Conservation (phyloP, 2,113 vertebrate genomes). For the Pomatostomus ruficeps region DNA sequence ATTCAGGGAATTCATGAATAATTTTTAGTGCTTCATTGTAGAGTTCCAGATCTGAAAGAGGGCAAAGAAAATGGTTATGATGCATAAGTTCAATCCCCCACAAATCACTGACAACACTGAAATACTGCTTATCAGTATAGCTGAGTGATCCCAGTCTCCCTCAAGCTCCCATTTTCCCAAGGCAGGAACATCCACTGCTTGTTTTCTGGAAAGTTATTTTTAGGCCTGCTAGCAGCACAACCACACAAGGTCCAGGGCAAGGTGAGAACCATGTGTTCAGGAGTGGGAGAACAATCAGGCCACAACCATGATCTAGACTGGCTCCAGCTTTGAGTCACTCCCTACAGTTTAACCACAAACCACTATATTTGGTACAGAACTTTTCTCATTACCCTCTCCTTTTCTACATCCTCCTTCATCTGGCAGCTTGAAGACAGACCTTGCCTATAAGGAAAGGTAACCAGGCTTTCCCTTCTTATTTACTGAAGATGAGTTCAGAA, state of each 20-base stretch:
- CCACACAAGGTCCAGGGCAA: background rate
- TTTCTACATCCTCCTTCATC: background rate
- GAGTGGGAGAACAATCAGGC: background rate
- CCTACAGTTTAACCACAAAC: background rate
- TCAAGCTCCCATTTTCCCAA: background rate
- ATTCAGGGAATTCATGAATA: slow-evolving; percentile 87
- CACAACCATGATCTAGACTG: background rate
- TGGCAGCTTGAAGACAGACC: background rate
- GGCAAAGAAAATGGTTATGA: background rate
- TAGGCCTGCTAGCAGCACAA: background rate
- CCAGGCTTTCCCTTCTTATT: background rate
- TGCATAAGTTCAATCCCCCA: background rate
- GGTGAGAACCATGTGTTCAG: fast-evolving
- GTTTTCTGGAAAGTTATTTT: background rate
- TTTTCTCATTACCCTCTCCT: background rate
- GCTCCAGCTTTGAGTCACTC: background rate
- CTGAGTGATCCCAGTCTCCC: background rate
- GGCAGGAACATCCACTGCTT: background rate
- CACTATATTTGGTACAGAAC: background rate
- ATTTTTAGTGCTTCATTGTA: slow-evolving; percentile 92
- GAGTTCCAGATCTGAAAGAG: slow-evolving; percentile 83
- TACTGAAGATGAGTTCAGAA: background rate
- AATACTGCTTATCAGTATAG: background rate
- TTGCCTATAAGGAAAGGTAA: background rate
- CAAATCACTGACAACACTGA: background rate